These are phyloP conservation scores for Hemicentrotus pulcherrimus DNA, from an alignment of 35 echinoderm and acorn worm genomes.

Conservation along the genomic window DNA sequence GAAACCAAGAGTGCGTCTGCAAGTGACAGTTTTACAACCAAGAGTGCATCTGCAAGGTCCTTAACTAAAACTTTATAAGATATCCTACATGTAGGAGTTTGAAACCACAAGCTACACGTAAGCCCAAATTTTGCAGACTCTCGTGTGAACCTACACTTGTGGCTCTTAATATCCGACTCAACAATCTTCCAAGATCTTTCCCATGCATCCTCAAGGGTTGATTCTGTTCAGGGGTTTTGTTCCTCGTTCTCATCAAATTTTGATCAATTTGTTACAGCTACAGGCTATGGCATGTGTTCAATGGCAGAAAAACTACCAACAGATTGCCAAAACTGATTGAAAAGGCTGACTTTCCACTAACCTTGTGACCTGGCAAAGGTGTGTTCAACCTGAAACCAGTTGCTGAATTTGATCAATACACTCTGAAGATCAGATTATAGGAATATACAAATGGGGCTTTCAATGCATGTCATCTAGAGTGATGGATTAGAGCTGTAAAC, in stretches of 20 bases:
- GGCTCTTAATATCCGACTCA: neutral
- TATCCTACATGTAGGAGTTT: too few relatives aligned
- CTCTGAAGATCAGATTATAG: neutral
- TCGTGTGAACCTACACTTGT: too few relatives aligned
- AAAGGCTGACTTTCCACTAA: conserved; percentile 17
- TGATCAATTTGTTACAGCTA: conserved; percentile 12
- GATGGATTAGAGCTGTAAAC: neutral
- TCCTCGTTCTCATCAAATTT: conserved; percentile 4
- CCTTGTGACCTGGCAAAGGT: neutral
- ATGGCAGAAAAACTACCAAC: conserved; percentile 8
- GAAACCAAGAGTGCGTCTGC: too few relatives aligned
- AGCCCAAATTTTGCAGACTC: too few relatives aligned
- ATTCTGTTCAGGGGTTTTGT: neutral
- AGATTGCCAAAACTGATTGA: conserved; percentile 3
- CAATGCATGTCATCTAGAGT: neutral
- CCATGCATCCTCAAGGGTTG: neutral
- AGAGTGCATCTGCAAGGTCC: too few relatives aligned
- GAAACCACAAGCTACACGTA: too few relatives aligned
- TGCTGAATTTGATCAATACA: neutral
- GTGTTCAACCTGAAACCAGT: neutral
- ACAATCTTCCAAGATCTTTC: neutral
- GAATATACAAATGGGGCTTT: neutral
- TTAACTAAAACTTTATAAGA: too few relatives aligned
- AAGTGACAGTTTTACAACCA: too few relatives aligned
- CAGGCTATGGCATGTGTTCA: neutral